phyloP scores from a whole-genome alignment of 2,888 invertebrate genomes.

The Drosophila gaucha region DNA sequence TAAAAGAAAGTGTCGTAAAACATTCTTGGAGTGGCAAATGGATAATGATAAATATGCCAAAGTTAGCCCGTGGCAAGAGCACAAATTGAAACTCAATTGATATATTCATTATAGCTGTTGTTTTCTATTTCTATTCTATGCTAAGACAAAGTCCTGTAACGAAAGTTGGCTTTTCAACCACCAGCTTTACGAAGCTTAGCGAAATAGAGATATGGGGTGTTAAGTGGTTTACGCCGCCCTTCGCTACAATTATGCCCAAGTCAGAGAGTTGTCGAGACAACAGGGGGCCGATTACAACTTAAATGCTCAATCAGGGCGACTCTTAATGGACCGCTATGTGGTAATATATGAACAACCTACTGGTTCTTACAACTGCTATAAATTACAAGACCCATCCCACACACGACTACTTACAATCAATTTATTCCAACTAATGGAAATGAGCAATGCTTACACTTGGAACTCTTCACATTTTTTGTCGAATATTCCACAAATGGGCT shows the following conservation, averaged over 20 bases:
- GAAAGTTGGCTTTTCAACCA: constrained; percentile 62
- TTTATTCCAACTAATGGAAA: constrained; percentile 45
- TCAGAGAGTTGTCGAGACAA: constrained; percentile 42
- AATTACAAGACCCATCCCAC: constrained; percentile 39
- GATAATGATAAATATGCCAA: constrained; percentile 38
- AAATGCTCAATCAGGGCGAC: constrained; percentile 75
- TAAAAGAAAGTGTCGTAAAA: not conserved
- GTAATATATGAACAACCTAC: constrained; percentile 39
- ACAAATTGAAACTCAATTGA: constrained; percentile 79
- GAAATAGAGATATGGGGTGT: constrained; percentile 68
- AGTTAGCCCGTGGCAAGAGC: not conserved
- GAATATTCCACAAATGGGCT: not conserved
- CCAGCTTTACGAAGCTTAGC: constrained; percentile 28
- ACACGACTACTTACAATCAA: constrained; percentile 20
- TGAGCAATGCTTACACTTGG: constrained; percentile 29
- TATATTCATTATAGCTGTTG: constrained; percentile 80
- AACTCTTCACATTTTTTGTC: not conserved
- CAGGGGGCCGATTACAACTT: constrained; percentile 74
- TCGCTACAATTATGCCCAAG: constrained; percentile 43
- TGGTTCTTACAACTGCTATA: constrained; percentile 38
- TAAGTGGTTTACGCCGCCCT: constrained; percentile 73
- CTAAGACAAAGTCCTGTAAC: constrained; percentile 7
- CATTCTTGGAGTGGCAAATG: constrained; percentile 10
- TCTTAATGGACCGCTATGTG: constrained; percentile 63
- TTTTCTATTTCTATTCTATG: constrained; percentile 12